A percentile compares a stretch with the other conserved stretches of the same genome.
These are phyloP conservation scores for Dromaius novaehollandiae DNA, from an alignment of 2,113 vertebrate species.

Conservation along the genomic window DNA sequence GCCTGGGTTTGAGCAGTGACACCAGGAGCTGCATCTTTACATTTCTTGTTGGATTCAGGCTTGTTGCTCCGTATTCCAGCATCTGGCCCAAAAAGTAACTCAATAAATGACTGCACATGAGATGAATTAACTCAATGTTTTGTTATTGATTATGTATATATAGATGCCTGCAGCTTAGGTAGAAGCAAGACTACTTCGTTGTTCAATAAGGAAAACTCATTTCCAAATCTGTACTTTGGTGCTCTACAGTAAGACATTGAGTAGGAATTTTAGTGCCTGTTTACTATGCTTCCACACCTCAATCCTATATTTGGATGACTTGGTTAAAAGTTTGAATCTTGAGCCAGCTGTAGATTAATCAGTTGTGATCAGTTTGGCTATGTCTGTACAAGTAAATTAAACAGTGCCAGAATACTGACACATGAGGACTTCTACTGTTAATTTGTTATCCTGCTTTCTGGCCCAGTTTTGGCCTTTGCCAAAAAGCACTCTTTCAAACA, in stretches of 20 bases:
- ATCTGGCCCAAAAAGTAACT: neutral
- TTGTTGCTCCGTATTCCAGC: neutral
- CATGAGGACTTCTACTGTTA: neutral
- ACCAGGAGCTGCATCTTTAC: neutral
- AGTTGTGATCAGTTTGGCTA: neutral
- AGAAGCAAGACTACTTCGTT: neutral
- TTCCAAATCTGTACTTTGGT: neutral
- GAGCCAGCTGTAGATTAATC: neutral
- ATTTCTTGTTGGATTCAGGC: neutral
- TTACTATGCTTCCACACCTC: neutral
- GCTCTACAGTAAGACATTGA: neutral
- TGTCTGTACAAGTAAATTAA: neutral
- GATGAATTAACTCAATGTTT: neutral
- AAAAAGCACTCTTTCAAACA: neutral
- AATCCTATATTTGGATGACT: neutral
- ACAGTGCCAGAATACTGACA: neutral
- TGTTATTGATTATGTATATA: neutral
- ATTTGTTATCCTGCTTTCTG: neutral
- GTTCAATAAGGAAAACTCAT: rapidly evolving
- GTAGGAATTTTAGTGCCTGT: neutral
- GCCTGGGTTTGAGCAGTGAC: neutral
- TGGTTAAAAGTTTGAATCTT: neutral
- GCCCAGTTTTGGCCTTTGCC: neutral
- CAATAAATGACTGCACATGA: neutral
- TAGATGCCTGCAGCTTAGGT: neutral